Base-by-base conservation (phyloP, 2,888 invertebrate species). In the Neuroscelio doddi region DNA sequence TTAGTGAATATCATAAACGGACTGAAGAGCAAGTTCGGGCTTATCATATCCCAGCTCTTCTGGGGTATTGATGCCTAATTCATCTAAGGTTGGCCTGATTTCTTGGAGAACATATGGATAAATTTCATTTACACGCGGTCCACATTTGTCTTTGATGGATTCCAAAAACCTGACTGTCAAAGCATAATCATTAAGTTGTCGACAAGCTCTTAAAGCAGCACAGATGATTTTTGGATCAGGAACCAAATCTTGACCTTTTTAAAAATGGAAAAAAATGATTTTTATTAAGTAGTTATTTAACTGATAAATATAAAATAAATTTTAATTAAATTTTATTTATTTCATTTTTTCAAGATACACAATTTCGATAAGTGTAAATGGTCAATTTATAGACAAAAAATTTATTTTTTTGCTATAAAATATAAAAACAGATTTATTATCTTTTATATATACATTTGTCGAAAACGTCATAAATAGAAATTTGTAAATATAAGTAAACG, bases 21-120 rank as follows among this genome's bases (percentile, higher is more conserved):
- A 89, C 77, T 91, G 86, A 71, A 96, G 87, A 64, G 94, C 95
- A 84, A 98, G 87, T 86, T 99, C 98, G 57, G 98, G 99, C 86
- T 96, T 93, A 86, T 98, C 97, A 80, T 95, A 98, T 64, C 98
- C 98, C 78, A 99, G 88, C 82, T 98, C 96, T 85, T 98, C 98
- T 0, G 94, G 94, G 24, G 98, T 97, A 52, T 91, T 91, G 73
- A 99, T 91, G 41, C 99, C 98, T 59, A 99, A 87, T 86, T 99
- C 97, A 34, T 91, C 90, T 59, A 99, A 88, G 1, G 97, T 96
- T 26, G 99, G 98, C 78, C 90, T 89, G 74, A 99, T 92, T 88
- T 98, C 94, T 85, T 95, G 92, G 61, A 96, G 85, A 69, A 96
- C 87, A 84, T 94, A 96, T 0, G 95, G 95, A 80, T 94, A 96